phyloP scores from a whole-genome alignment of 2,888 invertebrate genomes.

The Nemoura dubitans region DNA sequence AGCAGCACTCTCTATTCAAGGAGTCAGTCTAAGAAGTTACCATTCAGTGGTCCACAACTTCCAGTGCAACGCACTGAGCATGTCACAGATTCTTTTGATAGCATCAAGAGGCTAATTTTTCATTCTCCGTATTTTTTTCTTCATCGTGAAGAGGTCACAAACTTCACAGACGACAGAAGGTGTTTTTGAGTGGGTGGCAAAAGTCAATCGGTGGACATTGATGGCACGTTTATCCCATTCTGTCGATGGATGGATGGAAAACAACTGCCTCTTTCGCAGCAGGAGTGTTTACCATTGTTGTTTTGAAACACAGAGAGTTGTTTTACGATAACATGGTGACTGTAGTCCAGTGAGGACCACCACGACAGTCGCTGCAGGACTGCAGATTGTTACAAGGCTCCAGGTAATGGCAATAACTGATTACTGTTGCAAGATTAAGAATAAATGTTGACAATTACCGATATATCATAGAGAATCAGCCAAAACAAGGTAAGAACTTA shows the following conservation, averaged over 20 bases:
- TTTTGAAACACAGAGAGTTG: not conserved
- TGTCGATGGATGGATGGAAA: constrained; percentile 25
- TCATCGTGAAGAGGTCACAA: constrained; percentile 16
- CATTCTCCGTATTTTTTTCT: not conserved
- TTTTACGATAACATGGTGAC: constrained; percentile 23
- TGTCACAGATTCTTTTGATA: constrained; percentile 25
- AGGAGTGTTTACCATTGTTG: constrained; percentile 35
- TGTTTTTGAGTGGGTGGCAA: constrained; percentile 34
- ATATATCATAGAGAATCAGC: not conserved
- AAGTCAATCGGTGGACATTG: constrained; percentile 24
- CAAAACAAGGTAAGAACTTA: not conserved
- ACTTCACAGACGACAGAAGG: constrained; percentile 23
- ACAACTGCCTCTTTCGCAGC: constrained; percentile 1
- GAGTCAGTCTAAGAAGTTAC: not conserved
- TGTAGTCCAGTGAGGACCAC: constrained; percentile 33
- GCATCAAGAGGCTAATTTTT: constrained; percentile 34
- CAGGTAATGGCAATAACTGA: not conserved
- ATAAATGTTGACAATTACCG: not conserved
- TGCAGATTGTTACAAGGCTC: not conserved
- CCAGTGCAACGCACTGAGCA: not conserved
- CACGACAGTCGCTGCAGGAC: not conserved
- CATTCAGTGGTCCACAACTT: not conserved
- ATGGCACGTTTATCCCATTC: not conserved
- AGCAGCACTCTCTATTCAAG: not conserved
- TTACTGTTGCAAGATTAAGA: not conserved